Percentiles rank a stretch among this genome's conserved stretches.
Conservation (phyloP, 2,113 vertebrate genomes). For the Origma solitaria region DNA sequence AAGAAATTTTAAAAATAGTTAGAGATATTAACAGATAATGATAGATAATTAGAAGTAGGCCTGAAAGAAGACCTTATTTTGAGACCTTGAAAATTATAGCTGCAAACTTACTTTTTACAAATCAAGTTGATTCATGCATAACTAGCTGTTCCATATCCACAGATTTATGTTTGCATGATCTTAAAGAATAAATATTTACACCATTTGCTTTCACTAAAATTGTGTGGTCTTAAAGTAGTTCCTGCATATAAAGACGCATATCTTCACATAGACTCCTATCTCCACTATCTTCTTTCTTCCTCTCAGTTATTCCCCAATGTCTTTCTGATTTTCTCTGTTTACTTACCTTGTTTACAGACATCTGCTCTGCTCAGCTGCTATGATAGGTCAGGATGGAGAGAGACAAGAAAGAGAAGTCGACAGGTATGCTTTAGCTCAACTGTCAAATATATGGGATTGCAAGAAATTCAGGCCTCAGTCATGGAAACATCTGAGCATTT, state of each 20-base stretch:
- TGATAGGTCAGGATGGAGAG: background rate
- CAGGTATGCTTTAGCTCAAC: background rate
- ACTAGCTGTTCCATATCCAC: background rate
- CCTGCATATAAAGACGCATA: background rate
- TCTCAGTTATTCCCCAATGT: background rate
- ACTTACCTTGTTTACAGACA: background rate
- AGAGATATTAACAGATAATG: background rate
- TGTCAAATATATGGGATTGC: background rate
- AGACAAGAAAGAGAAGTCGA: background rate
- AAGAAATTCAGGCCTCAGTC: background rate
- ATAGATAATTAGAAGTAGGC: background rate
- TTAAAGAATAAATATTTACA: background rate
- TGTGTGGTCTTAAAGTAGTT: background rate
- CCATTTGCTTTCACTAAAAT: background rate
- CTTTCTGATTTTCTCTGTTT: background rate
- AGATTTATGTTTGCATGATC: background rate
- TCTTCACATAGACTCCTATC: background rate
- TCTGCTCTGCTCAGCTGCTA: background rate
- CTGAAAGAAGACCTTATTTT: background rate
- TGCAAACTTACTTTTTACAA: background rate
- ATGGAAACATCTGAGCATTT: background rate
- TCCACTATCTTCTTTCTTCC: background rate
- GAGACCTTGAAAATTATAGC: background rate
- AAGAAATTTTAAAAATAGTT: background rate
- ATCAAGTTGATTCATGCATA: background rate